Base-by-base conservation (phyloP, 2,113 vertebrate genomes). In the Ivindomyrus marchei region DNA sequence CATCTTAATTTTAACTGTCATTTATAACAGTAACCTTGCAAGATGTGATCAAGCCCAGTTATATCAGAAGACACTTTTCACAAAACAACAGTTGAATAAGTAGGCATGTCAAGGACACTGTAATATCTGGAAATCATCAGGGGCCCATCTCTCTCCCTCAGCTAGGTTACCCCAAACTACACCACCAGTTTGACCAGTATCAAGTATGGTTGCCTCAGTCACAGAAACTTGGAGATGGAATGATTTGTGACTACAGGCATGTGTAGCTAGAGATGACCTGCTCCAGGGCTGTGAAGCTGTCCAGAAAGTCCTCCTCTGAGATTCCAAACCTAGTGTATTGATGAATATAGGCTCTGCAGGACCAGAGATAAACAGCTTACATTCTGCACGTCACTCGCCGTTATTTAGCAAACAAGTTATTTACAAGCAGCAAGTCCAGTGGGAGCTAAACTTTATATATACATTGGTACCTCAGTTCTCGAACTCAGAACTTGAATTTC, bases 221-320 rank as follows among this genome's bases (percentile, higher is more conserved):
- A 46, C 42, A 46, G 24, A 46, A 85, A 24, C 1, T 13, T 49
- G n/a, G 24, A 49, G 45, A 19, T 50, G 42, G n/a, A 50, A n/a
- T 50, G 46, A 86, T 31, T 86, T 47, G 39, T 45, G 11, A 24
- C 53, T 46, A 85, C 80, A 85, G 24, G 52, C 93, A 96, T 77
- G 91, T 91, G 91, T 99, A 99, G 95, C 97, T 99, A 92, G 97
- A 96, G 92, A 99, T 93, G n/a, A 99, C 95, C 92, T 99, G 98
- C 93, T 99, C 98, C 88, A 99, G 94, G 88, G 96, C 94, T 7
- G 97, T 96, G 89, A 99, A 99, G 92, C 97, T 96, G 93, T 98
- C 97, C 53, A 99, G 94, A 91, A 99, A 99, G 85, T 98, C 97
- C 45, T 99, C 98, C 92, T 99, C 98, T 52, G 98, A 96, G 15